A percentile compares a stretch with the other conserved stretches of the same genome.
phyloP scores from a whole-genome alignment of 1,140 invertebrate species.

The Leptinotarsa defecta region DNA sequence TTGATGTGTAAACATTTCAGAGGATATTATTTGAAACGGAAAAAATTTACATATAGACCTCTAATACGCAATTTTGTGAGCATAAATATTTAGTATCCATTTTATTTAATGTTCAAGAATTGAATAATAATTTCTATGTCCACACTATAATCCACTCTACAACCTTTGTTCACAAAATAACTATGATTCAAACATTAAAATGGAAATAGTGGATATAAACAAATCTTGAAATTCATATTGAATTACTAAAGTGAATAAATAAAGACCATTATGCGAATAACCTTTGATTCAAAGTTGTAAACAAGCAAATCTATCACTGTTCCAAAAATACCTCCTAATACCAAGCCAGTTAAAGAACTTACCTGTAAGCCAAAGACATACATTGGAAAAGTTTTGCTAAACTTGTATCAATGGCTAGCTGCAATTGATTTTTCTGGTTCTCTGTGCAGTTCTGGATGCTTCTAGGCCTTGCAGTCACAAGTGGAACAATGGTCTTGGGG shows the following conservation, averaged over 20 bases:
- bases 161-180: too few relatives aligned
- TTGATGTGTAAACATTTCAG: slow-evolving; percentile 6
- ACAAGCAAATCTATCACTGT: neutral
- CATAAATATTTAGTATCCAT: neutral
- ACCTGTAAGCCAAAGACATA: slow-evolving; percentile 97
- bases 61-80: neutral
- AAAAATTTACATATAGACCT: neutral
- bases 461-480: slow-evolving; percentile 34
- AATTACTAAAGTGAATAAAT: neutral
- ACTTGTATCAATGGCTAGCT: slow-evolving; percentile 88
- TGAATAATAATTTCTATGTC: neutral
- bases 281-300: slow-evolving; percentile 19
- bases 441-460: slow-evolving; percentile 27
- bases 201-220: too few relatives aligned
- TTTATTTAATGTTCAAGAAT: neutral
- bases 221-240: neutral
- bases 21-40: neutral
- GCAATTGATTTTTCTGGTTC: slow-evolving; percentile 57
- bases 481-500: slow-evolving; percentile 37
- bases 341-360: slow-evolving; percentile 21
- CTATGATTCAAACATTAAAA: too few relatives aligned
- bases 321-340: neutral
- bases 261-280: slow-evolving; percentile 10
- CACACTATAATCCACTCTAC: too few relatives aligned
- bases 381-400: slow-evolving; percentile 94